Evolutionary conservation across 2,888 invertebrate genomes (phyloP).

Genomic region (Nematopogon swammerdamellus): DNA sequence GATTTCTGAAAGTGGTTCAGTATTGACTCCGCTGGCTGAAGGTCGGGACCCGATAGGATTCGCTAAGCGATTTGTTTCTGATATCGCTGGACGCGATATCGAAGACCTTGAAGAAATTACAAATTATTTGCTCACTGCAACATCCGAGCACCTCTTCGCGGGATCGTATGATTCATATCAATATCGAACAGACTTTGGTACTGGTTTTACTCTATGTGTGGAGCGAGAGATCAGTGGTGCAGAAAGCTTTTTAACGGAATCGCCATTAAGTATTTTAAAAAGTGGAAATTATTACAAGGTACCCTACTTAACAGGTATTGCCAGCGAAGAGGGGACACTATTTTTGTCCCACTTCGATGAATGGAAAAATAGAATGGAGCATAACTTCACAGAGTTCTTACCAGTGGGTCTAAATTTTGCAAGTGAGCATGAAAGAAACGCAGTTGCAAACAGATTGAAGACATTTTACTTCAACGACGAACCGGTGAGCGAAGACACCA

Average conservation of each 20-base stretch:
- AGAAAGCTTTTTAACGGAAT: slow-evolving; percentile 14
- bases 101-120: slow-evolving; percentile 10
- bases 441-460: slow-evolving; percentile 14
- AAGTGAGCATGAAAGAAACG: slow-evolving; percentile 11
- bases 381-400: slow-evolving; percentile 18
- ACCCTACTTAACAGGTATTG: slow-evolving; percentile 18
- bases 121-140: slow-evolving; percentile 12
- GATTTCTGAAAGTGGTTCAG: slow-evolving; percentile 2
- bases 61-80: not conserved
- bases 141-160: slow-evolving; percentile 13
- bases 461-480: slow-evolving; percentile 18
- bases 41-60: not conserved
- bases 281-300: slow-evolving; percentile 14
- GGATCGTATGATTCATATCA: slow-evolving; percentile 16
- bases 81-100: not conserved
- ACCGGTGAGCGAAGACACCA: slow-evolving; percentile 12
- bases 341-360: slow-evolving; percentile 17
- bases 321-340: slow-evolving; percentile 18
- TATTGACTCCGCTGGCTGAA: not conserved
- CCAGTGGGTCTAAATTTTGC: slow-evolving; percentile 19
- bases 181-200: slow-evolving; percentile 17
- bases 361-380: slow-evolving; percentile 16
- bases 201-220: slow-evolving; percentile 22
- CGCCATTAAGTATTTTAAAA: slow-evolving; percentile 14
- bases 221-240: slow-evolving; percentile 12